Evolutionary conservation across 1,140 invertebrate genomes (phyloP).

Genomic region (Mizuhopecten yessoensis): DNA sequence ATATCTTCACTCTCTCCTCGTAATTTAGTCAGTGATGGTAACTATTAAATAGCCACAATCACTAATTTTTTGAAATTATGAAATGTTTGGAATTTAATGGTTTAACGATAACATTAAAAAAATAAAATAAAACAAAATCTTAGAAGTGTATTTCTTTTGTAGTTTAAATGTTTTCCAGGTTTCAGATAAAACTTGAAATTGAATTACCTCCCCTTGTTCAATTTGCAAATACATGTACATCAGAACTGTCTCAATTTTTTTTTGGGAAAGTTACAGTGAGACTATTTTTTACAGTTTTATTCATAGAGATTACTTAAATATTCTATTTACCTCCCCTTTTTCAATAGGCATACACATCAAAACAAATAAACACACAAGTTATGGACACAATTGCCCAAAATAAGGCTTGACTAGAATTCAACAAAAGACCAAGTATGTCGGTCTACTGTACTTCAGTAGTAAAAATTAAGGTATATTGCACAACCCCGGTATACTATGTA

Average conservation of each 20-base stretch:
- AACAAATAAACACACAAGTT: not conserved
- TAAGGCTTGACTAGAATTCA: not conserved
- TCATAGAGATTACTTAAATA: not conserved
- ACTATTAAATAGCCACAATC: no score
- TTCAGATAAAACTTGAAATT: not conserved
- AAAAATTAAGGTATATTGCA: not conserved
- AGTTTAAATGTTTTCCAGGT: no score
- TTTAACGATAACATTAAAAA: no score
- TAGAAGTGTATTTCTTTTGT: no score
- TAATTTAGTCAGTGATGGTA: no score
- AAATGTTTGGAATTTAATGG: no score
- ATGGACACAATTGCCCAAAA: not conserved
- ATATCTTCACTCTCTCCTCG: no score
- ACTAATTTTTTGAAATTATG: no score
- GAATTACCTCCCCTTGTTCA: constrained; percentile 25
- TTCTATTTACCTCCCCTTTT: not conserved
- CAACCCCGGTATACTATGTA: not conserved
- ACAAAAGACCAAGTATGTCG: not conserved
- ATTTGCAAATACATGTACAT: not conserved
- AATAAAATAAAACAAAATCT: no score
- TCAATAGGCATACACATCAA: not conserved
- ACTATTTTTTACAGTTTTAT: not conserved
- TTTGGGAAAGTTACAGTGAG: not conserved
- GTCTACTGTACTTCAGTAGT: not conserved
- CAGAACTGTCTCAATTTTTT: not conserved